Base-by-base conservation (phyloP, 2,113 vertebrate genomes). In the Lagopus leucura region DNA sequence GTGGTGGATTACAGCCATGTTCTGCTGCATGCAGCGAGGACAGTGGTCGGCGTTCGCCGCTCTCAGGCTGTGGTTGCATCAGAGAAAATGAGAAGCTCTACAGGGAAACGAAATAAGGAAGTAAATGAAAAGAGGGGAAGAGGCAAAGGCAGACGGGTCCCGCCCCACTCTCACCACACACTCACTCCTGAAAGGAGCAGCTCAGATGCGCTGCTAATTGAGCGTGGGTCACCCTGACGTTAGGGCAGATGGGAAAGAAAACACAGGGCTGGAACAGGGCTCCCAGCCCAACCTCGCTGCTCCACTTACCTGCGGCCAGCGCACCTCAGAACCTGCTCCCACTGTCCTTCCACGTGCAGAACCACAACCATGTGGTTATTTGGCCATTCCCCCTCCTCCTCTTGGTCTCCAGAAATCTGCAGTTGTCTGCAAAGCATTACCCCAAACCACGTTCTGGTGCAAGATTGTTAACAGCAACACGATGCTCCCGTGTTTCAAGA, bases 341-440 rank as follows among this genome's bases (percentile, higher is more conserved):
- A 32, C 28, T 65, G 58, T 72, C 48, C 76, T 61, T 71, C 61
- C 75, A 57, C 30, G 27, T 30, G 66, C 78, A 78, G 72, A 64
- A 82, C 77, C 66, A 72, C 75, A 82, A 91, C 28, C 54, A 45
- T 74, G 71, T 3, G 25, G 8, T 4, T 36, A 57, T 45, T 48
- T 52, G 54, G 40, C 15, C 75, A 52, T 70, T 70, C 65, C 40
- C 93, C 72, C 24, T 74, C 27, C 30, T 85, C 2, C 1, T 14
- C 67, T 55, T 65, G 71, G 42, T 88, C 91, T 82, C 47, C 75
- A 24, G n/a, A 78, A 83, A 40, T 83, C 83, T 86, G 91, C 83
- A n/a, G 30, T 12, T n/a, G 76, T 40, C 84, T 80, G 83, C 73
- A 95, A 73, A 88, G 88, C 71, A 76, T 42, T 14, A 81, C 69